Conservation (phyloP, 2,888 invertebrate genomes). For the Melanophora roralis region DNA sequence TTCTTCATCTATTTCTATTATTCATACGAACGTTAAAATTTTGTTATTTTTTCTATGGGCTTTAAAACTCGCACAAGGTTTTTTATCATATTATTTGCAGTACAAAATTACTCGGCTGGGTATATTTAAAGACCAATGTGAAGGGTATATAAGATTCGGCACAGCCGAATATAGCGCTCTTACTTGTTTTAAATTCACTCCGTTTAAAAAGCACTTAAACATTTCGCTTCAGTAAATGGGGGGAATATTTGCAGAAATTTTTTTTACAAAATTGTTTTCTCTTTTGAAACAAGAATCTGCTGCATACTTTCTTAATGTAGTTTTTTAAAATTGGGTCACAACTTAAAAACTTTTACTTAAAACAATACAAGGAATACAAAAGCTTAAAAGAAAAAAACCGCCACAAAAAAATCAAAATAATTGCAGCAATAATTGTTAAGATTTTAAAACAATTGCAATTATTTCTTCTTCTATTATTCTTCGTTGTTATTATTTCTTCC, state of each 20-base stretch:
- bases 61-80: too few species aligned
- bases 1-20: too few species aligned
- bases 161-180: too few species aligned
- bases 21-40: too few species aligned
- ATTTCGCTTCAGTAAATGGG: not conserved
- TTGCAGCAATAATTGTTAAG: conserved; percentile 56
- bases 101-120: too few species aligned
- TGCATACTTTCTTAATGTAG: not conserved
- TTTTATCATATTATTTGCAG: too few species aligned
- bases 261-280: not conserved
- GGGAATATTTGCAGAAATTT: not conserved
- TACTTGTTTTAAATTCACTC: too few species aligned
- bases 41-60: too few species aligned
- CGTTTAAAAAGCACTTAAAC: too few species aligned
- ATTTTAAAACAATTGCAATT: conserved; percentile 54
- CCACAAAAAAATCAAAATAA: conserved; percentile 46
- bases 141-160: too few species aligned
- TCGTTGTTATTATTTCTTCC: not conserved
- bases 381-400: not conserved
- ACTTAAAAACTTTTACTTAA: conserved; percentile 31
- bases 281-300: not conserved
- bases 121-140: too few species aligned
- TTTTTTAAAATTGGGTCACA: conserved; percentile 28
- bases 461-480: conserved; percentile 26
- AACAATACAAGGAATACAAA: not conserved